These are phyloP conservation scores for Acanthaster planci DNA, from an alignment of 35 echinoderm and acorn worm genomes.

Conservation along the genomic window DNA sequence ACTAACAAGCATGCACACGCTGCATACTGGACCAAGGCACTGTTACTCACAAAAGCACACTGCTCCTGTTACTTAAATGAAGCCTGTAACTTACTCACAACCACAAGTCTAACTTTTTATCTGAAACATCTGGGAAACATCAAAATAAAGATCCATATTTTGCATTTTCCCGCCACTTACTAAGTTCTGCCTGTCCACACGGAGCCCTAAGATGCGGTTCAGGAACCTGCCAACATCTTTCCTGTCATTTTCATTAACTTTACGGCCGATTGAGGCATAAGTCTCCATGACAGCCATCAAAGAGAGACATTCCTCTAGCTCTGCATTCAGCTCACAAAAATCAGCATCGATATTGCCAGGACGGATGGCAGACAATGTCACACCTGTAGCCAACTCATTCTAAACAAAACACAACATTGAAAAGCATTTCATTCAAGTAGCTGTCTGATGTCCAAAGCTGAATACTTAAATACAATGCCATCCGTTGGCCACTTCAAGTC, in stretches of 20 bases:
- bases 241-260: conserved; percentile 54
- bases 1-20: no score
- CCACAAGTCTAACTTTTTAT: no score
- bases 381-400: conserved; percentile 9
- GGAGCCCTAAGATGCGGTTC: conserved; percentile 81
- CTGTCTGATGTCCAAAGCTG: no score
- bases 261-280: background rate
- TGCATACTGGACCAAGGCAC: no score
- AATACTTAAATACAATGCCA: no score
- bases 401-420: background rate
- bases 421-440: no score
- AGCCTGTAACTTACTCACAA: no score
- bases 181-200: conserved; percentile 79
- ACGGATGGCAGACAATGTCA: background rate
- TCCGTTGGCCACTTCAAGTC: no score
- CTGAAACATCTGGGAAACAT: no score
- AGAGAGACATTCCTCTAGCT: conserved; percentile 60
- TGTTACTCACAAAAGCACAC: no score
- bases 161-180: conserved; percentile 30
- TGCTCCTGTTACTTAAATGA: no score
- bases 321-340: background rate
- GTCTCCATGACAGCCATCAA: conserved; percentile 69
- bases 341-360: background rate
- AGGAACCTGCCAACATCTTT: conserved; percentile 81
- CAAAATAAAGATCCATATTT: no score